Evolutionary conservation across 2,797 vertebrate species (phyloP), one percentile per base, ranked within the genome.

Genomic region (Trichosurus vulpecula): DNA sequence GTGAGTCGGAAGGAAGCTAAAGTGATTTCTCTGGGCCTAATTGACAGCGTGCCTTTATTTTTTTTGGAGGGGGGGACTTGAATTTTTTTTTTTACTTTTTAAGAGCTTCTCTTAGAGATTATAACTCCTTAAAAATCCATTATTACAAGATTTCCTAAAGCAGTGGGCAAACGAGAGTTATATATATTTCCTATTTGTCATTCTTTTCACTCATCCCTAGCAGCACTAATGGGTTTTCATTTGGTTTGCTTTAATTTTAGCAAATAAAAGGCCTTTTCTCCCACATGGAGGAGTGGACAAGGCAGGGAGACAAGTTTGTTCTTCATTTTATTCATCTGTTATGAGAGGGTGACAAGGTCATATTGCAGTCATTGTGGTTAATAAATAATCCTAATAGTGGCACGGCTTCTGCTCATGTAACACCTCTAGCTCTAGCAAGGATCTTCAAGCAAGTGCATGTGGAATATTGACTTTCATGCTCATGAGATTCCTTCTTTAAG

Each of bases 71-170:
- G 22, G 0, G 47, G 94, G n/a, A 95, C 27, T 29, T 27, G 94
- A 54, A 22, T 25, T 95, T 54, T 58, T 96, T 93, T 93, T 94
- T 92, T 97, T 41, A 54, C 92, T 19, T 4, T 54, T 5, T 89
- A 22, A 41, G 93, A 97, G 52, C 25, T 97, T 98, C 10, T 22
- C 92, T 74, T 95, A 90, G 52, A 97, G 90, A 92, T 52, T 13
- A 90, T 47, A 97, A 96, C 22, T 93, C 30, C 92, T 93, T 92
- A 95, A 98, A 93, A 97, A 92, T 51, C 74, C 92, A 93, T 90
- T 25, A 61, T 55, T 94, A 97, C 41, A 81, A 97, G 97, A 91
- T 41, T 94, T 98, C 47, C 54, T 81, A 29, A 95, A 90, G 94
- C 58, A 74, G 5, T 31, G 31, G 92, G 3, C 54, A 41, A n/a